These are phyloP conservation scores for Coremacera marginata DNA, from an alignment of 2,888 invertebrate genomes.

Conservation along the genomic window DNA sequence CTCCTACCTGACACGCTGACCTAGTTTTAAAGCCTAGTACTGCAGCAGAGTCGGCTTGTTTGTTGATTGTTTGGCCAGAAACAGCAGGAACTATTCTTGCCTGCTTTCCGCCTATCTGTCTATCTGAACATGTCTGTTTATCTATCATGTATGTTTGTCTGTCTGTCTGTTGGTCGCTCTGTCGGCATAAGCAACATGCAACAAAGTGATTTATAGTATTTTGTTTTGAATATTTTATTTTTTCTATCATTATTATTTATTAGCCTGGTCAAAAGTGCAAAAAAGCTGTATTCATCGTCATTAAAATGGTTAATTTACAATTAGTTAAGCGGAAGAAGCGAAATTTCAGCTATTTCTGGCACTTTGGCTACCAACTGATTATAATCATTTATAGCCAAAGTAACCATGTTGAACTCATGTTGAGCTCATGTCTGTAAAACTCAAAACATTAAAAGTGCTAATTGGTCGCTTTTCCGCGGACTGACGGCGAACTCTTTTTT, in stretches of 20 bases:
- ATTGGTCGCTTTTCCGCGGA: too few relatives aligned
- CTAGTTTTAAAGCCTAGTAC: not conserved
- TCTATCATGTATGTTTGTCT: not conserved
- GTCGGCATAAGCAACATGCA: not conserved
- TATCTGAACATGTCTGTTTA: not conserved
- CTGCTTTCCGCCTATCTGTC: not conserved
- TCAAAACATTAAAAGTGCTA: too few relatives aligned
- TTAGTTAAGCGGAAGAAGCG: not conserved
- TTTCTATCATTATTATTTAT: not conserved
- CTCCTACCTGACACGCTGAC: constrained; percentile 28
- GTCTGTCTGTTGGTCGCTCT: not conserved
- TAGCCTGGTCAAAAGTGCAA: constrained; percentile 19
- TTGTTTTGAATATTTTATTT: not conserved
- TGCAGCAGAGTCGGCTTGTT: not conserved
- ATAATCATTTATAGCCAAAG: not conserved
- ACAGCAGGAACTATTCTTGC: constrained; percentile 19
- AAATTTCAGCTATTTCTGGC: not conserved
- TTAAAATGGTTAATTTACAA: constrained; percentile 1
- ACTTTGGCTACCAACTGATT: not conserved
- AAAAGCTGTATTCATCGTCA: not conserved
- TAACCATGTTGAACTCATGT: too few relatives aligned
- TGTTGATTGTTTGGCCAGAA: not conserved
- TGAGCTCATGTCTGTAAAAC: too few relatives aligned
- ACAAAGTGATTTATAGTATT: constrained; percentile 9
- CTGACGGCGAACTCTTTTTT: too few relatives aligned